Evolutionary conservation across 2,797 vertebrate species (phyloP).

Genomic region (Sebastes hubbsi): DNA sequence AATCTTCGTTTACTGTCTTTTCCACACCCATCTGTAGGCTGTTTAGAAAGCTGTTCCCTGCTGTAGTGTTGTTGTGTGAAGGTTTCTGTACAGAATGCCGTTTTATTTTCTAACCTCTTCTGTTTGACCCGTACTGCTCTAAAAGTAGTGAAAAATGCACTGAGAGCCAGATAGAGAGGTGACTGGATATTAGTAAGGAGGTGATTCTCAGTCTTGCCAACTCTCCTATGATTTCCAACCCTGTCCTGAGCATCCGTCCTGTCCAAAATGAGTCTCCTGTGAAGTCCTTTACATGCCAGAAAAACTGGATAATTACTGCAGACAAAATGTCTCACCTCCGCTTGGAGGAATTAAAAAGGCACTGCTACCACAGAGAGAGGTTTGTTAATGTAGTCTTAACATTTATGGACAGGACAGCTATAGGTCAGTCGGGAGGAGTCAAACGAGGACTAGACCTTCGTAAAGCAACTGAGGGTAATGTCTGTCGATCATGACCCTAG

Average conservation of each 20-base stretch:
- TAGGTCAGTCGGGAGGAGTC: slow-evolving; percentile 51
- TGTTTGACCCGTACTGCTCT: slow-evolving; percentile 56
- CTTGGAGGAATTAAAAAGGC: slow-evolving; percentile 22
- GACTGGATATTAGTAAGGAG: slow-evolving; percentile 18
- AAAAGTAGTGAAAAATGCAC: slow-evolving; percentile 70
- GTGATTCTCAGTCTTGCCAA: slow-evolving; percentile 49
- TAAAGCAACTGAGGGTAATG: slow-evolving; percentile 43
- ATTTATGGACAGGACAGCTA: slow-evolving; percentile 45
- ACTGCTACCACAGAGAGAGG: slow-evolving; percentile 1
- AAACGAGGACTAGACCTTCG: slow-evolving; percentile 9
- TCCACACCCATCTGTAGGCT: slow-evolving; percentile 40
- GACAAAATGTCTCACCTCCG: slow-evolving; percentile 40
- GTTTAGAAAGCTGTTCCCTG: slow-evolving; percentile 55
- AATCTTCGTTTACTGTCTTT: slow-evolving; percentile 43
- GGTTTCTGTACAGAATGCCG: slow-evolving; percentile 58
- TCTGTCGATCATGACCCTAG: slow-evolving; percentile 50
- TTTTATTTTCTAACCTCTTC: slow-evolving; percentile 26
- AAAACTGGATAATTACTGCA: slow-evolving; percentile 31
- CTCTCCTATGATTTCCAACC: slow-evolving; percentile 50
- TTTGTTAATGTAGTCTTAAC: slow-evolving; percentile 44
- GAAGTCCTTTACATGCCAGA: slow-evolving; percentile 35
- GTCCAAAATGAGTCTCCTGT: slow-evolving; percentile 35
- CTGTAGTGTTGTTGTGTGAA: slow-evolving; percentile 56
- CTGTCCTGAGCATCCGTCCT: slow-evolving; percentile 46
- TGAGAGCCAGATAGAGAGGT: slow-evolving; percentile 50